Evolutionary conservation across 2,888 invertebrate genomes (phyloP).

Genomic region (Tridacna gigas): DNA sequence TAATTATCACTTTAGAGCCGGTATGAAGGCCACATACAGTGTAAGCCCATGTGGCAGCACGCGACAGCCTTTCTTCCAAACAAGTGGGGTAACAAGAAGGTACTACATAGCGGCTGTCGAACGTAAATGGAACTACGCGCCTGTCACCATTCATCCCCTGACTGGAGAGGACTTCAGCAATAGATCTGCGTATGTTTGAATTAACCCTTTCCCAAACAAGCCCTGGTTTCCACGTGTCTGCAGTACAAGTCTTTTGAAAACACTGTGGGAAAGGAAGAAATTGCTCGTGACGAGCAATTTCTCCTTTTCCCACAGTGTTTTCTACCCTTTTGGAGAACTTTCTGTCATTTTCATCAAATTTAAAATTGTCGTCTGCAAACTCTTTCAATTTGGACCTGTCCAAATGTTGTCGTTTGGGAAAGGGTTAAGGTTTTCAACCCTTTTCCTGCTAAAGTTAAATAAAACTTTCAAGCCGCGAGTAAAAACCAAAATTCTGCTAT

Average conservation of each 20-base stretch:
- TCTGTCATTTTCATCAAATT: too few species aligned
- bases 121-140: constrained; percentile 56
- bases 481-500: too few species aligned
- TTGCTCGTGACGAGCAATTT: not conserved
- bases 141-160: constrained; percentile 49
- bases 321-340: not conserved
- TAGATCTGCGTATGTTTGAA: constrained; percentile 36
- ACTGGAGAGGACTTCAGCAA: constrained; percentile 44
- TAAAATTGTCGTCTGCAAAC: too few species aligned
- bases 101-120: constrained; percentile 60
- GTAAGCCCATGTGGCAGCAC: constrained; percentile 46
- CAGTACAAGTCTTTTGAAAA: not conserved
- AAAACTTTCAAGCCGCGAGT: too few species aligned
- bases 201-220: too few species aligned
- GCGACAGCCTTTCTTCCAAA: constrained; percentile 25
- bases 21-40: constrained; percentile 57
- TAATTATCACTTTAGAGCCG: constrained; percentile 50
- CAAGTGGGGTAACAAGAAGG: constrained; percentile 34
- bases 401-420: too few species aligned
- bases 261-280: not conserved
- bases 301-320: not conserved
- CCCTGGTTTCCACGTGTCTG: not conserved
- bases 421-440: too few species aligned
- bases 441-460: too few species aligned
- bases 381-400: too few species aligned